Evolutionary conservation across 2,797 vertebrate species (phyloP), one percentile per base, ranked within the genome.

Genomic region (Semotilus atromaculatus): DNA sequence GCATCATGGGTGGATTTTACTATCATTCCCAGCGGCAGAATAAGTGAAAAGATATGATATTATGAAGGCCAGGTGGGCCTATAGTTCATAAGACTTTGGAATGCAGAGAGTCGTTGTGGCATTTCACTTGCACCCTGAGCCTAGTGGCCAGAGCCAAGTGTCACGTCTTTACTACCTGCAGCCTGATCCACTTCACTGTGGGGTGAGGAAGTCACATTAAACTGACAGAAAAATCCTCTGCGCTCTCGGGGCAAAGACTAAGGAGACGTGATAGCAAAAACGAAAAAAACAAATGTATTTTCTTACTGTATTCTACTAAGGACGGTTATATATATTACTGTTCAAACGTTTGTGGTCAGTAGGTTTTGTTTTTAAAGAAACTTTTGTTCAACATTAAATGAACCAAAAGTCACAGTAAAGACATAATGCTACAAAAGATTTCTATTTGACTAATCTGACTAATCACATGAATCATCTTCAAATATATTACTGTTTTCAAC

Each of bases 111-210:
- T 43, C 77, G 90, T 92, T 85, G 96, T 93, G 93, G 91, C 93
- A 96, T 96, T 96, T 96, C 93, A 93, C 94, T 94, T 93, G 88
- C 90, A 90, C 90, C 88, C 88, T 91, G 87, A 88, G 92, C 88
- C 94, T 91, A 89, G 91, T 90, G 84, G 95, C 86, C 88, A 73
- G 91, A 92, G 91, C 86, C 92, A 94, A 91, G 92, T 96, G 90
- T 92, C 94, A 92, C 88, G 40, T 88, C 90, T 91, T 89, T 93
- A 91, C 55, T 67, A 97, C 94, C 93, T 95, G 94, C 93, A 93
- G 95, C 94, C 93, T 86, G 85, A 81, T 89, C 86, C 86, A 91
- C 84, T 93, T 92, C 87, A 87, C 88, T 91, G 78, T 83, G 9
- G 34, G 90, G 86, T 86, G 86, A 90, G 92, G 90, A 90, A 88